Base-by-base conservation (phyloP, 2,113 vertebrate species). In the Sebastes fasciatus region DNA sequence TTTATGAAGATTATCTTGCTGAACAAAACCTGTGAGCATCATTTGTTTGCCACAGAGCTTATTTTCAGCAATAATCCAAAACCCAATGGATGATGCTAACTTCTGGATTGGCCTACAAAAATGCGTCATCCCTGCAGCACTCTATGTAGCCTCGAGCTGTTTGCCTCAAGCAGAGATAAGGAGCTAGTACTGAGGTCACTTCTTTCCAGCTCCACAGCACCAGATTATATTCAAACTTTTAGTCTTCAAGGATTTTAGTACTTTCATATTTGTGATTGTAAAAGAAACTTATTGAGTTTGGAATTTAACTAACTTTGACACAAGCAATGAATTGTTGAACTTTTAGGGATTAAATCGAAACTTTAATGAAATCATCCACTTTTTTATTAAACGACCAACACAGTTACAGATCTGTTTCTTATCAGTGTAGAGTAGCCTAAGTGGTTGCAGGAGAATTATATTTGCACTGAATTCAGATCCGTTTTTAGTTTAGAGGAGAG, bases 401-500 rank as follows among this genome's bases (percentile, higher is more conserved):
- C 13, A 61, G 8, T 21, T 21, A 2, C 6, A 19, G 66, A 9
- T 40, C 17, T 40, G 16, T 63, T 19, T 84, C 9, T 45, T 9
- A 26, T 60, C 5, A 5, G 49, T 49, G 8, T 42, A 9, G 60
- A 61, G 17, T n/a, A 34, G 34, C 34, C 34, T 34, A 46, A 70
- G 9, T 21, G 14, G 42, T 19, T 66, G 9, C 54, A 63, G 14
- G 34, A 12, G 21, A 62, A 23, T 63, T 46, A 8, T 8, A 23
- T 57, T 42, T 64, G 8, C 21, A 1, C 40, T 55, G 11, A 46
- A 12, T 34, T 23, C 7, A 45, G 52, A 19, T 6, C 40, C 0
- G 1, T 23, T 87, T 74, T 77, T 69, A 74, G 74, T 82, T 87
- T 85, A 77, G 55, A 64, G 66, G 65, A 70, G 66, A 81, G 43